Percentiles rank a stretch among this genome's conserved stretches.
phyloP scores from a whole-genome alignment of 2,113 vertebrate genomes.

The Perccottus glenii region DNA sequence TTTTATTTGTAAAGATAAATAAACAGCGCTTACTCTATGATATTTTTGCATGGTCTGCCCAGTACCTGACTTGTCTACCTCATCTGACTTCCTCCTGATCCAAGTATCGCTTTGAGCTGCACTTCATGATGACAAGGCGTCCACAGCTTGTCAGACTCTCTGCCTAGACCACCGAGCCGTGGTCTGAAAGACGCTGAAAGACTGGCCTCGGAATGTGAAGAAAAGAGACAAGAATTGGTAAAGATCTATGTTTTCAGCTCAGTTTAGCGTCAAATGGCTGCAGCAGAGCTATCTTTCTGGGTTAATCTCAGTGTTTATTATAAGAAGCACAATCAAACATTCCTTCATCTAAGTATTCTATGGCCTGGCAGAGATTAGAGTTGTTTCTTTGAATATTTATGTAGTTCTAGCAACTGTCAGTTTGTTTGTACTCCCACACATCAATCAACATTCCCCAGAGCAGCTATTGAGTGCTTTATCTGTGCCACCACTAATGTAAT shows the following conservation, averaged over 20 bases:
- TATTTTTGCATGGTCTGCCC: background rate
- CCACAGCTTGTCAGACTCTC: slow-evolving; percentile 34
- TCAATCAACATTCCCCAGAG: slow-evolving; percentile 7
- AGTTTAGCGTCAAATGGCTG: slow-evolving; percentile 59
- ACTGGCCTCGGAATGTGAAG: slow-evolving; percentile 19
- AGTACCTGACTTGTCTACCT: slow-evolving; percentile 18
- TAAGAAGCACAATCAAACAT: too few species aligned
- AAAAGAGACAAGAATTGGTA: slow-evolving; percentile 17
- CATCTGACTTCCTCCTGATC: slow-evolving; percentile 16
- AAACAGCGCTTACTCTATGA: background rate
- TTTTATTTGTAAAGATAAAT: background rate
- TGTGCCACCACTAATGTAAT: slow-evolving; percentile 13
- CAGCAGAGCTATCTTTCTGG: slow-evolving; percentile 14
- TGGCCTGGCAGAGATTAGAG: background rate
- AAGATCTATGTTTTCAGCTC: slow-evolving; percentile 69
- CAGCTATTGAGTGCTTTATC: slow-evolving; percentile 12
- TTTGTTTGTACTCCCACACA: slow-evolving; percentile 13
- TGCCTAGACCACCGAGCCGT: slow-evolving; percentile 14
- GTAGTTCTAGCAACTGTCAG: slow-evolving; percentile 12
- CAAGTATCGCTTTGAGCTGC: slow-evolving; percentile 12
- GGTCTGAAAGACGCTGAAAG: slow-evolving; percentile 6
- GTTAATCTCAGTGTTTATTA: too few species aligned
- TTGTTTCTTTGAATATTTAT: background rate
- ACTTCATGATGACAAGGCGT: slow-evolving; percentile 31
- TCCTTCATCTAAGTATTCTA: too few species aligned